These are phyloP conservation scores for Agrochola litura DNA, from an alignment of 2,888 invertebrate species.

Conservation along the genomic window DNA sequence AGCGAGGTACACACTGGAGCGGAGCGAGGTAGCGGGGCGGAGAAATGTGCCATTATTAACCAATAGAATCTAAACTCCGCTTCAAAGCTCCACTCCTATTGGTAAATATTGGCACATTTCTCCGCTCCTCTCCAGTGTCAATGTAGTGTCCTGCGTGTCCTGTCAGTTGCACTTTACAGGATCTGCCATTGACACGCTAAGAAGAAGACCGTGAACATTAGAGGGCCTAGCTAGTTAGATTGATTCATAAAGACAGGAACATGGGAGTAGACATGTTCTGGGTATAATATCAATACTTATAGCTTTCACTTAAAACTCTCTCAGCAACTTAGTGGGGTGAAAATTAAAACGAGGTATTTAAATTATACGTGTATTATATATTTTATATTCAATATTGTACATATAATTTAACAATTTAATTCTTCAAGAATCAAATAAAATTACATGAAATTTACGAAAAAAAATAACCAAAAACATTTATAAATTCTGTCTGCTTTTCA, in stretches of 20 bases:
- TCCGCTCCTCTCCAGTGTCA: no score
- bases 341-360: not conserved
- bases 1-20: no score
- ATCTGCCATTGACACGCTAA: no score
- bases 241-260: not conserved
- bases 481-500: constrained; percentile 20
- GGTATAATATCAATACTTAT: not conserved
- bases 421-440: constrained; percentile 26
- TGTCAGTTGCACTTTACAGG: no score
- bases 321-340: not conserved
- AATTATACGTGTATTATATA: constrained; percentile 22
- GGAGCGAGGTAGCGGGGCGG: no score
- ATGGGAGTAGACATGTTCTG: not conserved
- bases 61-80: no score
- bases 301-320: not conserved
- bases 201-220: not conserved
- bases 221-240: not conserved
- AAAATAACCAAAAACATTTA: constrained; percentile 27
- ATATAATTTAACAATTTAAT: constrained; percentile 36
- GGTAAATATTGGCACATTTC: no score
- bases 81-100: no score
- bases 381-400: constrained; percentile 40
- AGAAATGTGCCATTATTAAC: no score
- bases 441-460: constrained; percentile 7
- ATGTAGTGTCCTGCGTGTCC: no score